phyloP scores from a whole-genome alignment of 2,888 invertebrate species.

The Eilema griseolum region DNA sequence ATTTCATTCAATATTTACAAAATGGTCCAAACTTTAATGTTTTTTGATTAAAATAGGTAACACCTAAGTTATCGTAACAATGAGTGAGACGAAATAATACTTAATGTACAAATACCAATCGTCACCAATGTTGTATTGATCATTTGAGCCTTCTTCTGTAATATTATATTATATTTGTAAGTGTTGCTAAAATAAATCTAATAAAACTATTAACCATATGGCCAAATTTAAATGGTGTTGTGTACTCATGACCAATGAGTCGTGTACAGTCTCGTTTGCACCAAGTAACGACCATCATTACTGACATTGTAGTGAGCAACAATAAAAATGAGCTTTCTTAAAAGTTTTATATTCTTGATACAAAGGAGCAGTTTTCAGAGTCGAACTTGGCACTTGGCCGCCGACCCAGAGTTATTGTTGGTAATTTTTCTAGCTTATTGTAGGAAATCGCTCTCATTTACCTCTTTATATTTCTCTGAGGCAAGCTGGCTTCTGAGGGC shows the following conservation, averaged over 20 bases:
- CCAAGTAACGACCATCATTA: background rate
- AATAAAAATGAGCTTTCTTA: background rate
- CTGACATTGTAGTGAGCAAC: background rate
- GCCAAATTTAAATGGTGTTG: background rate
- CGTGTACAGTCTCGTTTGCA: background rate
- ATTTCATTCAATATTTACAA: too few species aligned
- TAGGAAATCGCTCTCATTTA: conserved; percentile 70
- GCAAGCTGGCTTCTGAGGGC: conserved; percentile 17
- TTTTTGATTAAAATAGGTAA: too few species aligned
- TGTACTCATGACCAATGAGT: background rate
- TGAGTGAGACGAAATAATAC: too few species aligned
- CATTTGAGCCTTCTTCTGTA: too few species aligned
- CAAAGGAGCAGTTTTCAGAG: background rate
- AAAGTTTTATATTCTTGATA: background rate
- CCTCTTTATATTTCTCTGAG: conserved; percentile 59
- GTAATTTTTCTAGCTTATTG: conserved; percentile 74
- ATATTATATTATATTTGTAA: too few species aligned
- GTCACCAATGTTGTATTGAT: too few species aligned
- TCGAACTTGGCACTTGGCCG: conserved; percentile 9
- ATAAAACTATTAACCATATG: background rate
- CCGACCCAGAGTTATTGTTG: conserved; percentile 62
- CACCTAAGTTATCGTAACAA: too few species aligned
- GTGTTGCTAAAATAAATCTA: background rate
- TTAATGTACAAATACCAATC: too few species aligned
- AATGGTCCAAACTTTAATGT: too few species aligned